A percentile compares a stretch with the other conserved stretches of the same genome.
phyloP scores from a whole-genome alignment of 2,888 invertebrate genomes.

The Xanthostigma xanthostigma region DNA sequence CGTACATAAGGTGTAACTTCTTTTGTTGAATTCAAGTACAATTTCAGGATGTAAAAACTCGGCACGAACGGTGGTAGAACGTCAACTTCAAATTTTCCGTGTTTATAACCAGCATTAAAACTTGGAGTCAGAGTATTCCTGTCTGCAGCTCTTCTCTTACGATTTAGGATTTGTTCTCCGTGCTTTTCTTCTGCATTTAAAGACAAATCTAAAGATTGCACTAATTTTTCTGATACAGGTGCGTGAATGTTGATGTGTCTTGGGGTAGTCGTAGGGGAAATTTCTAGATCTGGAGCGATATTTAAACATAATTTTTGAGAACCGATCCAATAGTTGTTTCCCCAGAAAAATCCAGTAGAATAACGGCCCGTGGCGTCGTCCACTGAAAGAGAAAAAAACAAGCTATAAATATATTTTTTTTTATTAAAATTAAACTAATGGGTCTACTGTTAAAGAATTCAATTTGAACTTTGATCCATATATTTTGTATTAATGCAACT shows the following conservation, averaged over 20 bases:
- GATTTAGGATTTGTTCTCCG: too few relatives aligned
- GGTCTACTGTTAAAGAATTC: too few relatives aligned
- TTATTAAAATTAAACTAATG: not conserved
- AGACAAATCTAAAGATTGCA: too few relatives aligned
- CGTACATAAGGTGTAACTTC: slow-evolving; percentile 7
- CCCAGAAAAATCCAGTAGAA: slow-evolving; percentile 66
- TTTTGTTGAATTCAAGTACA: slow-evolving; percentile 38
- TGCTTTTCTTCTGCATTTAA: too few relatives aligned
- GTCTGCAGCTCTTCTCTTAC: too few relatives aligned
- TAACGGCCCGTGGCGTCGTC: slow-evolving; percentile 62
- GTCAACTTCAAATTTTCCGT: slow-evolving; percentile 19
- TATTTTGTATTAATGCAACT: too few relatives aligned
- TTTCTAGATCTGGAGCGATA: slow-evolving; percentile 33
- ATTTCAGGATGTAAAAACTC: slow-evolving; percentile 47
- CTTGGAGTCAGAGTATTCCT: too few relatives aligned
- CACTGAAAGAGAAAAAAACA: slow-evolving; percentile 31
- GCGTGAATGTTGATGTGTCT: too few relatives aligned
- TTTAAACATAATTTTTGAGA: slow-evolving; percentile 56
- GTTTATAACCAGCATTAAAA: slow-evolving; percentile 17
- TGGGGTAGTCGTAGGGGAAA: too few relatives aligned
- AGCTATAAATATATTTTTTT: slow-evolving; percentile 2
- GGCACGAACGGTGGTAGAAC: slow-evolving; percentile 46
- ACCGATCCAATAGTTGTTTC: slow-evolving; percentile 69
- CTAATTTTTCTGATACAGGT: too few relatives aligned
- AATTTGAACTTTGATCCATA: too few relatives aligned